Evolutionary conservation across 2,888 invertebrate species (phyloP), one percentile per base, ranked within the genome.

Genomic region (Salpingus planirostris): DNA sequence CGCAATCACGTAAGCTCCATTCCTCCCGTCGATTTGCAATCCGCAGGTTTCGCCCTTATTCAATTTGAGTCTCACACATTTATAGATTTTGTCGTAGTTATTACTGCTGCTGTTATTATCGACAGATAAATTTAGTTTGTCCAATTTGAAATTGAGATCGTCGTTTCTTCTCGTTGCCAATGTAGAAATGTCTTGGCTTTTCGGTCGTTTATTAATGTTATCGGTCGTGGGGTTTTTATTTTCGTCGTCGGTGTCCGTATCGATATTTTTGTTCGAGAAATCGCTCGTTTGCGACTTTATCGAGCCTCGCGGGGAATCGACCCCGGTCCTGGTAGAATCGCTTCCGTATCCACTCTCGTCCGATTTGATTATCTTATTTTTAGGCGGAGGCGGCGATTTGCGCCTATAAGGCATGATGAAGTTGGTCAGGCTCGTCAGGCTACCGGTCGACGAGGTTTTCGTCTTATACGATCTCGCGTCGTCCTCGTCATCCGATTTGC

Each of bases 271-370:
- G 22, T 32, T 6, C 11, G 7, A 29, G 31, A 42, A 38, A 11
- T 21, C n/a, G 6, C 15, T 11, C n/a, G 7, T 18, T 27, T 52
- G 48, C 3, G 51, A 52, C 45, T 58, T 57, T 8, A 59, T 48
- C 12, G 60, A 59, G 29, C 69, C 69, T 31, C 69, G 62, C 0
- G 72, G 72, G 1, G 72, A 72, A 52, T 72, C 70, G 7, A 68
- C 66, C n/a, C n/a, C n/a, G 5, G 18, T 8, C 8, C 18, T 18
- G 18, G 72, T 73, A 10, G 72, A 72, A 50, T 75, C 75, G 24
- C 71, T 72, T 39, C 74, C 74, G 47, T 76, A 75, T 10, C 74
- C 75, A 47, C 73, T 73, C 52, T 74, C 75, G 44, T 74, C 73
- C 6, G 47, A 54, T 49, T 56, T 65, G 38, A 48, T 47, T 45